A percentile compares a stretch with the other conserved stretches of the same genome.
Evolutionary conservation across 2,797 vertebrate species (phyloP).

Genomic region (Helostoma temminkii): DNA sequence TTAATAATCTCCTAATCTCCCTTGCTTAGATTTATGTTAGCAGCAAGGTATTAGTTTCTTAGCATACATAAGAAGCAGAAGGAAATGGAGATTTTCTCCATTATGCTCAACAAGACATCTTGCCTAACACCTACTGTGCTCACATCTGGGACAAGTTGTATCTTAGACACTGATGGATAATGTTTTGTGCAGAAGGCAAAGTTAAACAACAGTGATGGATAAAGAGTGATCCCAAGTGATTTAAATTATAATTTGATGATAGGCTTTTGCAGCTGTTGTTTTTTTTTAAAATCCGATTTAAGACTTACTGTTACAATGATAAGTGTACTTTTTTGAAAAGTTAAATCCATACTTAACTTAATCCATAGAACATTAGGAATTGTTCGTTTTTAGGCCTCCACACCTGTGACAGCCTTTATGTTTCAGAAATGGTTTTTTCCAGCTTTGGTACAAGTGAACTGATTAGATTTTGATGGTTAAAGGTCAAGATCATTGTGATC

Average conservation of each 20-base stretch:
- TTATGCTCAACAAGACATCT: not conserved
- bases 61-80: not conserved
- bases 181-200: not conserved
- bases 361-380: no score
- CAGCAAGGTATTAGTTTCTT: not conserved
- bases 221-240: not conserved
- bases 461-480: no score
- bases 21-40: not conserved
- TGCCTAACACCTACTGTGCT: not conserved
- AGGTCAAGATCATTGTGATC: no score
- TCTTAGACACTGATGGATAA: not conserved
- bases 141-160: not conserved
- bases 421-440: no score
- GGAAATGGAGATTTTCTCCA: not conserved
- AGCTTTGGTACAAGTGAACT: no score
- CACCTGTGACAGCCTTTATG: no score
- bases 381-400: no score
- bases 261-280: conserved; percentile 7
- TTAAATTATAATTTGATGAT: not conserved
- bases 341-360: no score
- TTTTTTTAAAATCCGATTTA: not conserved
- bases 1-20: not conserved
- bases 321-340: not conserved
- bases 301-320: not conserved
- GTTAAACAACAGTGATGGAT: not conserved